Evolutionary conservation across 1,140 invertebrate genomes (phyloP).

Genomic region (Heliconius eleuchia): DNA sequence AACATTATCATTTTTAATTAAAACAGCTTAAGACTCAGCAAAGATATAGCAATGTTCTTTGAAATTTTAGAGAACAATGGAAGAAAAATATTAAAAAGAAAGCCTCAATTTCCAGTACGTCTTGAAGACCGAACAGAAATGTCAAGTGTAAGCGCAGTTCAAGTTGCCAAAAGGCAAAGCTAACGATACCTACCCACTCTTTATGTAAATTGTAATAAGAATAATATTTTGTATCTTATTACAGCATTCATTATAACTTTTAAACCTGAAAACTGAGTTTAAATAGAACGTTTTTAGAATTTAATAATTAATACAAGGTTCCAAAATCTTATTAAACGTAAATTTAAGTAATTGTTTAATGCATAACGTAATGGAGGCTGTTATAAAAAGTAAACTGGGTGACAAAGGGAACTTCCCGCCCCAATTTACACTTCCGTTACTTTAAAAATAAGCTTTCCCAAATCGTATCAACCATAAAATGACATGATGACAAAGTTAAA

Average conservation of each 20-base stretch:
- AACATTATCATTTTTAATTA: conserved; percentile 14
- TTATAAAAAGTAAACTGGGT: not conserved
- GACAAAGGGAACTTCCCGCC: no score
- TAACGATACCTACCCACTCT: conserved; percentile 33
- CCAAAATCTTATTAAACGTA: not conserved
- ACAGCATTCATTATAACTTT: conserved; percentile 10
- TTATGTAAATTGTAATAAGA: conserved; percentile 26
- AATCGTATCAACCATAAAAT: no score
- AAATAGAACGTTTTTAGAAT: not conserved
- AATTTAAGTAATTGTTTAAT: not conserved
- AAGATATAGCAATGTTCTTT: conserved; percentile 8
- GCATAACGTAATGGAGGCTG: not conserved
- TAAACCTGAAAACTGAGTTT: not conserved
- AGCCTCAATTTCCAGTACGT: conserved; percentile 35
- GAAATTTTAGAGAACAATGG: conserved; percentile 34
- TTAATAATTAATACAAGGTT: conserved; percentile 8
- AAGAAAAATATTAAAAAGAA: conserved; percentile 30
- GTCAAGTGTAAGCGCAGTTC: conserved; percentile 34
- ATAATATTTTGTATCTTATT: not conserved
- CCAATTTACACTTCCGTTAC: not conserved
- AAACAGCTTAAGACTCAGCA: conserved; percentile 1
- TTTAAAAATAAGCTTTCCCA: no score
- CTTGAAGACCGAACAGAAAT: conserved; percentile 38
- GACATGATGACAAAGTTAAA: no score
- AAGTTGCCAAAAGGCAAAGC: conserved; percentile 36